Conservation (phyloP, 2,113 vertebrate species). For the Dipodomys stephensi region DNA sequence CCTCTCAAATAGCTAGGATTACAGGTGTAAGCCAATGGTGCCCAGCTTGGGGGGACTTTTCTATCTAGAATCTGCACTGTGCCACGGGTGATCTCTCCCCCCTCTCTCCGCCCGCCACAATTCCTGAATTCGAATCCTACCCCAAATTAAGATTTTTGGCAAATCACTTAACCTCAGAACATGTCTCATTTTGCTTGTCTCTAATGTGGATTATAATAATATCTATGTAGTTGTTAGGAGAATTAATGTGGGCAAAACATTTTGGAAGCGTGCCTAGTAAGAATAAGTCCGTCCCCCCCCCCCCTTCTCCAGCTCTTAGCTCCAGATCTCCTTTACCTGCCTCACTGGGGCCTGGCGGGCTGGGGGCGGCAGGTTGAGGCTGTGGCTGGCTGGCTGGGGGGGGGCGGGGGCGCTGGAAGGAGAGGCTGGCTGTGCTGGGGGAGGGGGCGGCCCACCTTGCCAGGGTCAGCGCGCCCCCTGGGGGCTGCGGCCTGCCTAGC, state of each 20-base stretch:
- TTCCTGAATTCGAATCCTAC: background rate
- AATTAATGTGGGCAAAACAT: background rate
- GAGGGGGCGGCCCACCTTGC: background rate
- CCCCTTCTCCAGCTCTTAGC: background rate
- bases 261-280: background rate
- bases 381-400: fast-evolving
- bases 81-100: background rate
- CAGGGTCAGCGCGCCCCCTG: conserved; percentile 14
- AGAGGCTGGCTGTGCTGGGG: background rate
- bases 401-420: conserved; percentile 38
- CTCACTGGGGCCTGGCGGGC: conserved; percentile 60
- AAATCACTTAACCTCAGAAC: background rate
- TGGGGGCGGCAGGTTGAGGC: background rate
- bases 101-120: background rate
- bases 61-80: background rate
- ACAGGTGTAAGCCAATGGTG: no score
- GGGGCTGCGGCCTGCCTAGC: background rate
- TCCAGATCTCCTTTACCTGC: background rate
- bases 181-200: background rate
- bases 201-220: background rate
- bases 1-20: no score
- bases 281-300: background rate
- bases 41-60: no score
- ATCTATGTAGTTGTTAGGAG: background rate
- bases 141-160: background rate